These are phyloP conservation scores for Folsomia candida DNA, from an alignment of 2,888 invertebrate genomes.

Conservation along the genomic window DNA sequence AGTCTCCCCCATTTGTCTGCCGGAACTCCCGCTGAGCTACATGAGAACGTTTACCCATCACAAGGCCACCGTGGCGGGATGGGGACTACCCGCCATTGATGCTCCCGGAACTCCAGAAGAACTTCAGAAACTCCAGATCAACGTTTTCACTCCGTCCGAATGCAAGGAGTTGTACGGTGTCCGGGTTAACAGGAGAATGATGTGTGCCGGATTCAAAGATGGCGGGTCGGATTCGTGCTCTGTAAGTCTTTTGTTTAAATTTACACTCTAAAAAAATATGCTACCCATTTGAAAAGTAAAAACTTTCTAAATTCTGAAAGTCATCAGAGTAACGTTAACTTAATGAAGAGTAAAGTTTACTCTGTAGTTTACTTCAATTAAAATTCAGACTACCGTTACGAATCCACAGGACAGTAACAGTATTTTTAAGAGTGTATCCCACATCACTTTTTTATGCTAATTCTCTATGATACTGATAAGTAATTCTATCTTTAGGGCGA, in stretches of 20 bases:
- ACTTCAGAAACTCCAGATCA: conserved; percentile 42
- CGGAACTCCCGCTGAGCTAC: conserved; percentile 36
- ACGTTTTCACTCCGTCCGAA: conserved; percentile 35
- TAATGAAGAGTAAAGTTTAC: too few species aligned
- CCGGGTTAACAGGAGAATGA: conserved; percentile 43
- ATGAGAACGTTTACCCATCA: conserved; percentile 30
- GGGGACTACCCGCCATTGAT: conserved; percentile 35
- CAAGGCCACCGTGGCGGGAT: conserved; percentile 39
- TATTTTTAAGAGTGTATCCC: too few species aligned
- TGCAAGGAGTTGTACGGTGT: conserved; percentile 42
- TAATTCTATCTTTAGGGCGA: conserved; percentile 27
- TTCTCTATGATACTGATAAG: not conserved
- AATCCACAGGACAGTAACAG: too few species aligned
- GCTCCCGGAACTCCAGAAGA: conserved; percentile 29
- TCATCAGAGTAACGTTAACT: too few species aligned
- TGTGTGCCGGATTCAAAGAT: conserved; percentile 45
- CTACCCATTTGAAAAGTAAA: too few species aligned
- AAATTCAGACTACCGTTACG: too few species aligned
- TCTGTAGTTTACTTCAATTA: too few species aligned
- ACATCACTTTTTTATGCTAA: not conserved
- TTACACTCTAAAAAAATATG: too few species aligned
- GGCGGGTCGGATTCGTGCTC: conserved; percentile 43
- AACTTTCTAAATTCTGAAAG: too few species aligned
- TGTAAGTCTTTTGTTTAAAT: conserved; percentile 18
- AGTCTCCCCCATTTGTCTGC: conserved; percentile 44